These are phyloP conservation scores for Sycobia sp. DNA, from an alignment of 1,140 invertebrate genomes.

Conservation along the genomic window DNA sequence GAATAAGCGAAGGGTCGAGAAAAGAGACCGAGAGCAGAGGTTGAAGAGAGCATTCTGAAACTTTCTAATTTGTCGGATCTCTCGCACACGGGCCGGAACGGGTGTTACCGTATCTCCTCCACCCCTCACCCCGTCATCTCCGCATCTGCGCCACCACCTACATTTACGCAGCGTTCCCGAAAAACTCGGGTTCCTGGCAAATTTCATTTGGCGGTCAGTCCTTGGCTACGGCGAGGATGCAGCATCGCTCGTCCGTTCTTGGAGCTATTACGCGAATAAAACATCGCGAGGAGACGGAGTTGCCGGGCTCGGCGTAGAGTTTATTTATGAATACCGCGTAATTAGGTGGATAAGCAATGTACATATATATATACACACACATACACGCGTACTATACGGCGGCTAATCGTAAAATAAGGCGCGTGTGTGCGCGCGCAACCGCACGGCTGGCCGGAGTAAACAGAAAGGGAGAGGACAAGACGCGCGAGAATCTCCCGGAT, in stretches of 20 bases:
- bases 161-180: too few species aligned
- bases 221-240: not conserved
- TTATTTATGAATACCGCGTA: constrained; percentile 56
- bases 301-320: too few species aligned
- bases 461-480: not conserved
- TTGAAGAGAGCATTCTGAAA: constrained; percentile 32
- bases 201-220: too few species aligned
- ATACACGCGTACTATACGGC: constrained; percentile 38
- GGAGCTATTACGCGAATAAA: constrained; percentile 17
- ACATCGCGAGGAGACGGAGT: not conserved
- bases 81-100: constrained; percentile 4
- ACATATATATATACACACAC: too few species aligned
- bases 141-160: too few species aligned
- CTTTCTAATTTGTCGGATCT: constrained; percentile 32
- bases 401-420: constrained; percentile 32
- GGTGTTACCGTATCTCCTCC: constrained; percentile 17
- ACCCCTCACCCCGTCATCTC: too few species aligned
- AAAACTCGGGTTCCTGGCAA: too few species aligned
- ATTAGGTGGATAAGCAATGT: constrained; percentile 54
- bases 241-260: constrained; percentile 5
- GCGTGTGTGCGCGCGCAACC: not conserved
- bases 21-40: not conserved
- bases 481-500: too few species aligned
- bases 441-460: not conserved
- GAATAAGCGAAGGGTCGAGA: not conserved